Base-by-base conservation (phyloP, 2,888 invertebrate genomes). In the Phasia obesa region DNA sequence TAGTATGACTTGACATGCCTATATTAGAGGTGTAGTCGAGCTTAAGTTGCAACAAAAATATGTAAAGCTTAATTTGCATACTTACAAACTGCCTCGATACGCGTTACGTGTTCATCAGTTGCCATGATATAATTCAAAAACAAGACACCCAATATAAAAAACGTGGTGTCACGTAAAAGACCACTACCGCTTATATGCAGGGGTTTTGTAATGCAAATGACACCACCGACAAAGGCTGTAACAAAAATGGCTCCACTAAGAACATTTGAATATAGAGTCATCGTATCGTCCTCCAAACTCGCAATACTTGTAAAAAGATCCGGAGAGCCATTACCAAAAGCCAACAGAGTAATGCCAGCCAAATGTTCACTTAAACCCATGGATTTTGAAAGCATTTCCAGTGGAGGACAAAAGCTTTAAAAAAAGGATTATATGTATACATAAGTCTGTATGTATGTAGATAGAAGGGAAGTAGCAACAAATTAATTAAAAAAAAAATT, bases 301-400 rank as follows among this genome's bases (percentile, higher is more conserved):
- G 86, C 93, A 23, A 95, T 89, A 19, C 93, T 93, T 25, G 94
- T 93, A 87, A 95, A 94, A 69, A 95, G 92, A 89, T 95, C 95
- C 1, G 95, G 94, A 1, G 94, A 93, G 49, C 94, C 94, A 88
- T 95, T 95, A 15, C 95, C 95, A 88, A 95, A 94, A 0, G 95
- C 94, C 86, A 95, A 89, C 84, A 95, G 92, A 23, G 94, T 95
- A 17, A 94, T 94, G 11, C 95, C 95, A 4, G 93, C 93, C 51
- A 93, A 91, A 86, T 92, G 93, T 84, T 93, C 93, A 60, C 93
- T 93, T 75, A 93, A 87, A 19, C 89, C 89, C 67, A 93, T 85
- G 1, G 90, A 86, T 62, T 90, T 86, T 1, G 93, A 91, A 51
- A 93, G 91, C 27, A 92, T 91, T 73, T 92, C 90, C 25, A 93